Percentiles rank a stretch among this genome's conserved stretches.
These are phyloP conservation scores for Caenorhabditis japonica DNA, from an alignment of 2,888 invertebrate genomes.

Conservation along the genomic window DNA sequence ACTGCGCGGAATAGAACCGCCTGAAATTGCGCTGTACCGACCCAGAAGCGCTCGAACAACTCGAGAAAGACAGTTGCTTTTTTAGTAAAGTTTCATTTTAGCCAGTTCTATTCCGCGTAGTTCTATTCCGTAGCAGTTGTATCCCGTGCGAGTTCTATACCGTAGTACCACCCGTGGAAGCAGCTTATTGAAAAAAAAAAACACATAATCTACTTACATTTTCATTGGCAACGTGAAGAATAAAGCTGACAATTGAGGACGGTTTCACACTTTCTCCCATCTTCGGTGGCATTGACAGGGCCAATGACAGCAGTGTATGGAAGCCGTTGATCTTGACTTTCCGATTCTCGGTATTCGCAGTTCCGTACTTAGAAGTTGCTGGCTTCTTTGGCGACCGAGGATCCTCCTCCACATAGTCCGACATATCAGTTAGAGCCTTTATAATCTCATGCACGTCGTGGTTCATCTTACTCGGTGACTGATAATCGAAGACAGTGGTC, in stretches of 20 bases:
- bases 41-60: too few relatives aligned
- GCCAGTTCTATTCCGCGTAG: too few relatives aligned
- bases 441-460: slow-evolving; percentile 19
- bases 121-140: too few relatives aligned
- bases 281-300: slow-evolving; percentile 27
- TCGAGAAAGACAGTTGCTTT: too few relatives aligned
- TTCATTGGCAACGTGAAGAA: slow-evolving; percentile 47
- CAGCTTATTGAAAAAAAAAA: not conserved
- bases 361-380: slow-evolving; percentile 16
- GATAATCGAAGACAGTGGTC: slow-evolving; percentile 23
- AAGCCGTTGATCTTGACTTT: slow-evolving; percentile 39
- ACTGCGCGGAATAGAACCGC: too few relatives aligned
- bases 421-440: slow-evolving; percentile 26
- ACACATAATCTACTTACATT: slow-evolving; percentile 28
- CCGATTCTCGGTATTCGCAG: slow-evolving; percentile 20
- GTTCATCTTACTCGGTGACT: slow-evolving; percentile 3
- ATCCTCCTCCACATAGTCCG: slow-evolving; percentile 12
- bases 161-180: too few relatives aligned
- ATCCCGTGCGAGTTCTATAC: too few relatives aligned
- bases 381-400: slow-evolving; percentile 4
- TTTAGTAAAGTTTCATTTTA: too few relatives aligned
- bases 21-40: too few relatives aligned
- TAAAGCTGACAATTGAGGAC: slow-evolving; percentile 34
- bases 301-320: slow-evolving; percentile 38
- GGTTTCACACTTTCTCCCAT: slow-evolving; percentile 35